Evolutionary conservation across 2,888 invertebrate genomes (phyloP).

Genomic region (Leptinotarsa rubiginosa): DNA sequence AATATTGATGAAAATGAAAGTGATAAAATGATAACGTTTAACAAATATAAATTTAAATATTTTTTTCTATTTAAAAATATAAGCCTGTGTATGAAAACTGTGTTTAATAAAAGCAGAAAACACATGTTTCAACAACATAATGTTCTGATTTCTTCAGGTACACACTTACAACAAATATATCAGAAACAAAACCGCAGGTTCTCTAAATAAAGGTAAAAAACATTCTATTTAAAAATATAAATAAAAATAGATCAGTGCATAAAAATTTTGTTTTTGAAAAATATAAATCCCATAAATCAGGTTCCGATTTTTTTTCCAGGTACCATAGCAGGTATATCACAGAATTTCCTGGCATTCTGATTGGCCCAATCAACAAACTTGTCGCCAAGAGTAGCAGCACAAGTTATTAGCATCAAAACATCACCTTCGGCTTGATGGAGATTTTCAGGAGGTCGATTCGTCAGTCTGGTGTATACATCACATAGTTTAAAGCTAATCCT

Average conservation of each 20-base stretch:
- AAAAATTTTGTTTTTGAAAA: background rate
- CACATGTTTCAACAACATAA: too few relatives aligned
- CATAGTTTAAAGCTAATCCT: conserved; percentile 68
- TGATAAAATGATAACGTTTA: too few relatives aligned
- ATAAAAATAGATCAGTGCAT: background rate
- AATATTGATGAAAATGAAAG: too few relatives aligned
- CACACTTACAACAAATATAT: too few relatives aligned
- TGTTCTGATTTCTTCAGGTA: too few relatives aligned
- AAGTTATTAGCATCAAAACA: conserved; percentile 73
- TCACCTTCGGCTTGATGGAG: conserved; percentile 79
- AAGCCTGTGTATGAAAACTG: too few relatives aligned
- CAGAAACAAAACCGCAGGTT: too few relatives aligned
- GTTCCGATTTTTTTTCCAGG: conserved; percentile 50
- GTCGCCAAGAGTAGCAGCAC: conserved; percentile 70
- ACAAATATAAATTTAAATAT: too few relatives aligned
- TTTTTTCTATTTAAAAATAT: too few relatives aligned
- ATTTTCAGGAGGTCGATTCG: conserved; percentile 66
- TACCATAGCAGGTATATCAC: conserved; percentile 56
- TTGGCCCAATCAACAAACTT: conserved; percentile 72
- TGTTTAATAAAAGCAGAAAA: too few relatives aligned
- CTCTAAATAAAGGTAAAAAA: background rate
- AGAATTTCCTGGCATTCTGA: conserved; percentile 61
- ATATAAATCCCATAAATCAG: conserved; percentile 21
- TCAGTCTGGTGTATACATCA: conserved; percentile 70
- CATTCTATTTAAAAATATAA: background rate